These are phyloP conservation scores for Itoplectis maculator DNA, from an alignment of 2,888 invertebrate species.

Conservation along the genomic window DNA sequence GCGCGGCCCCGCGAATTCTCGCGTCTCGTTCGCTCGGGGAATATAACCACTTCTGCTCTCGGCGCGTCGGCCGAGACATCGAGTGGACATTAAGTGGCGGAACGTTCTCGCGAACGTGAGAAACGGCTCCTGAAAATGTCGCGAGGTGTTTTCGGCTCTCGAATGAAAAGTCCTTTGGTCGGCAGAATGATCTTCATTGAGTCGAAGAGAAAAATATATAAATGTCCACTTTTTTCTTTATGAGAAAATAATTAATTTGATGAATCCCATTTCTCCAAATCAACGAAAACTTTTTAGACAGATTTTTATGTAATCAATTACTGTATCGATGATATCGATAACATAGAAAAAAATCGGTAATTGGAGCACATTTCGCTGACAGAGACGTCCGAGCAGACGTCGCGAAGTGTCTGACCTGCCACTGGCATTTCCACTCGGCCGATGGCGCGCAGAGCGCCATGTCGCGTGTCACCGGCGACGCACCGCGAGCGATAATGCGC, in stretches of 20 bases:
- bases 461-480: constrained; percentile 25
- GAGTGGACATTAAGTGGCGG: not conserved
- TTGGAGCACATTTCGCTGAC: not conserved
- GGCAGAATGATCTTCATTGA: too few relatives aligned
- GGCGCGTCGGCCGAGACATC: too few relatives aligned
- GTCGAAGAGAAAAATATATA: too few relatives aligned
- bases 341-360: not conserved
- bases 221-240: too few relatives aligned
- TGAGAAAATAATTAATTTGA: too few relatives aligned
- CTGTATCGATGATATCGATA: not conserved
- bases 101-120: not conserved
- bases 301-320: too few relatives aligned
- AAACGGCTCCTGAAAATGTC: too few relatives aligned
- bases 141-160: too few relatives aligned
- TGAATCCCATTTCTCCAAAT: too few relatives aligned
- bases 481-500: constrained; percentile 49
- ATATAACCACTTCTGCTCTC: constrained; percentile 16
- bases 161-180: too few relatives aligned
- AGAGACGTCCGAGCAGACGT: not conserved
- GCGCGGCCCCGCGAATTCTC: not conserved
- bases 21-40: constrained; percentile 11
- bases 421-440: constrained; percentile 56
- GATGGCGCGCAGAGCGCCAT: not conserved
- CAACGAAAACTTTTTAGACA: too few relatives aligned
- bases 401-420: constrained; percentile 51